These are phyloP conservation scores for Melitaea athalia DNA, from an alignment of 2,888 invertebrate species.

Conservation along the genomic window DNA sequence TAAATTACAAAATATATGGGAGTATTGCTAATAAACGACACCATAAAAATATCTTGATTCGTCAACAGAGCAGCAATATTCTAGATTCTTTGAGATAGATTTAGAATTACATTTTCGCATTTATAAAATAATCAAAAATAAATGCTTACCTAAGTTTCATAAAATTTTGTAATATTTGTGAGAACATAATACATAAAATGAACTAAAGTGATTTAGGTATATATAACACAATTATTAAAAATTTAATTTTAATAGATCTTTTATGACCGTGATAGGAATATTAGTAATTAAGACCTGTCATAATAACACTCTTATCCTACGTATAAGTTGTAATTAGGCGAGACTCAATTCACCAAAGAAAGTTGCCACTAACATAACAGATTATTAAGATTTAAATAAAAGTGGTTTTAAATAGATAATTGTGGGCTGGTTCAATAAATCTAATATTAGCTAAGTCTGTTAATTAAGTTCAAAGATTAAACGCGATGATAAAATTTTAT, in stretches of 20 bases:
- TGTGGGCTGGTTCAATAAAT: not conserved
- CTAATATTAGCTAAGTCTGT: conserved; percentile 4
- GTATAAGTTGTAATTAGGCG: not conserved
- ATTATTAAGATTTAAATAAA: not conserved
- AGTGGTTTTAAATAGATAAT: not conserved
- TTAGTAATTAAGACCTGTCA: not conserved
- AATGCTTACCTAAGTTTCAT: too few species aligned
- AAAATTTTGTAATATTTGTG: too few species aligned
- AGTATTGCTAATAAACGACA: too few species aligned
- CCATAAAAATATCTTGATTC: too few species aligned
- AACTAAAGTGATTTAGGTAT: too few species aligned
- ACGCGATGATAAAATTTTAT: not conserved
- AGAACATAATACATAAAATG: too few species aligned
- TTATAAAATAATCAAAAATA: too few species aligned
- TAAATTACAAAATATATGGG: too few species aligned
- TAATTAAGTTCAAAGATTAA: conserved; percentile 5
- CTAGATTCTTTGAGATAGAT: too few species aligned
- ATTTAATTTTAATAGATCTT: not conserved
- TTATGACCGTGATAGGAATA: not conserved
- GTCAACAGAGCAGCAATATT: too few species aligned
- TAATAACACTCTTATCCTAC: not conserved
- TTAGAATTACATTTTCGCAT: too few species aligned
- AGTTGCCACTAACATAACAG: not conserved
- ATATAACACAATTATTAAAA: too few species aligned
- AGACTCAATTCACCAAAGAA: not conserved